Evolutionary conservation across 2,888 invertebrate genomes (phyloP), one percentile per base, ranked within the genome.

Genomic region (Pharmacophagus antenor): DNA sequence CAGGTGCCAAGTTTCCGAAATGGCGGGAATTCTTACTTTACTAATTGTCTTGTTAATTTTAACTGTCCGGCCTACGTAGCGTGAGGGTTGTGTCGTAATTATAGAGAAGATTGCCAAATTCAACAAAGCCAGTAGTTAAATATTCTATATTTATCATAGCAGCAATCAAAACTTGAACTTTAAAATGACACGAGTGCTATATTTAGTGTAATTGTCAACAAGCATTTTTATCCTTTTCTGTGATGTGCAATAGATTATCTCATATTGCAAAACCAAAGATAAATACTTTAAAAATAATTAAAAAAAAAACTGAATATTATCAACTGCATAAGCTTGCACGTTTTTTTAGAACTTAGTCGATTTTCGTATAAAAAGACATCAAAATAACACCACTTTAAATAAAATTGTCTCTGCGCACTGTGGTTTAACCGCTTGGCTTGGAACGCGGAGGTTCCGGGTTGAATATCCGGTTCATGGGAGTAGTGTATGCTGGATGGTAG

Each of bases 41-140:
- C 55, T 59, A 60, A 60, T 55, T 50, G 50, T 60, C 50, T 55
- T 41, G 59, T 59, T 59, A 55, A 23, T 27, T 50, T 17, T 31
- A 23, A 49, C 42, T 31, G 44, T 31, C 27, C 17, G 37, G 17
- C 15, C 37, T 67, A 53, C 15, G 41, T 48, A 41, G 41, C 17
- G n/a, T 23, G 41, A 41, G 49, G 20, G 31, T 47, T 27, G 44
- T 55, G 44, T 42, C 23, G 25, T 54, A 53, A 27, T 22, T 17
- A 18, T 15, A 51, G 18, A n/a, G n/a, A 21, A 23, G 17, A 21
- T 49, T 58, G 58, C 58, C 58, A 54, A 54, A 54, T 53, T 58
- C 53, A 17, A 37, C 10, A 31, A 48, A 56, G 37, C 22, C 20
- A n/a, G 31, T 2, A 7, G 21, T 37, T 52, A 21, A 37, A 51